Evolutionary conservation across 2,797 vertebrate genomes (phyloP).

Genomic region (Buphagus erythrorhynchus): DNA sequence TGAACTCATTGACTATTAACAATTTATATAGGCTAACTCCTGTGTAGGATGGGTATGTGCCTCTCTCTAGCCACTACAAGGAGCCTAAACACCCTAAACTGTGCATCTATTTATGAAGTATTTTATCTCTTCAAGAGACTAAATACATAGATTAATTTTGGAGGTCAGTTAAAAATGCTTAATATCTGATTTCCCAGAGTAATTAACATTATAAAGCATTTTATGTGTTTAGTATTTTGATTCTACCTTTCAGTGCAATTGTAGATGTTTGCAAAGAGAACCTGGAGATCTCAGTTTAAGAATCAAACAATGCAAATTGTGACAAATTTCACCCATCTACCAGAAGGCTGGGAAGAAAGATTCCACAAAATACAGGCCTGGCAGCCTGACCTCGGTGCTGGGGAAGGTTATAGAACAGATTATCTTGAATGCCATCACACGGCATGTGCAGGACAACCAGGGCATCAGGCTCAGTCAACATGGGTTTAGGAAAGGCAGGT

Average conservation of each 20-base stretch:
- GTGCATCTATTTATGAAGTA: not conserved
- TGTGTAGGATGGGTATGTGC: not conserved
- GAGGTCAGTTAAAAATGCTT: not conserved
- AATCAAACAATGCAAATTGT: not conserved
- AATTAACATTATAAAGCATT: not conserved
- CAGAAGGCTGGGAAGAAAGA: not conserved
- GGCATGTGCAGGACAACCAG: not conserved
- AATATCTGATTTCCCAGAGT: not conserved
- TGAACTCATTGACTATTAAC: not conserved
- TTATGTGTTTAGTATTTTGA: not conserved
- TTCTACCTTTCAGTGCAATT: not conserved
- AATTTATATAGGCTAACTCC: not conserved
- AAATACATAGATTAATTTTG: not conserved
- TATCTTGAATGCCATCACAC: not conserved
- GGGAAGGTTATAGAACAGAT: not conserved
- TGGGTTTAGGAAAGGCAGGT: not conserved
- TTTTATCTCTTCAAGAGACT: not conserved
- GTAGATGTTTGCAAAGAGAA: not conserved
- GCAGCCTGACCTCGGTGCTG: not conserved
- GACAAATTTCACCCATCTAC: not conserved
- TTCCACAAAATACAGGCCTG: not conserved
- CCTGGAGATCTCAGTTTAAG: not conserved
- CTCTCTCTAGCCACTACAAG: not conserved
- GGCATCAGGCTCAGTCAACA: not conserved
- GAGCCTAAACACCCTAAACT: not conserved